A percentile compares a stretch with the other conserved stretches of the same genome.
phyloP scores from a whole-genome alignment of 30 jellyfish, hydroid and myxozoan species.

The Aurelia sp. region DNA sequence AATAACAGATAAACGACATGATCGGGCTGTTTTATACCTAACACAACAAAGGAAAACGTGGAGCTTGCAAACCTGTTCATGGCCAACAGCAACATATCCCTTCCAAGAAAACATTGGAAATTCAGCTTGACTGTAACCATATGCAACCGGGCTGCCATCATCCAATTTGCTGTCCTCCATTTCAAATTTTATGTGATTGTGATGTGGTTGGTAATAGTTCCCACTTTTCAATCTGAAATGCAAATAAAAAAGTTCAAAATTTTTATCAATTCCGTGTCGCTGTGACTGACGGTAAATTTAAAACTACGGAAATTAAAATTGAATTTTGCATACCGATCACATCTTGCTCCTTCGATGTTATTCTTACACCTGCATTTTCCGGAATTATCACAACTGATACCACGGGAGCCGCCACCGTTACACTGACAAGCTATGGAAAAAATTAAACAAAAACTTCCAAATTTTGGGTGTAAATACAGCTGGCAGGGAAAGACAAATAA shows the following conservation, averaged over 20 bases:
- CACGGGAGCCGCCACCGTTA: constrained; percentile 82
- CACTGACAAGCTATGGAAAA: constrained; percentile 81
- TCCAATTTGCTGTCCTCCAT: constrained; percentile 58
- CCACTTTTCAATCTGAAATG: constrained; percentile 56
- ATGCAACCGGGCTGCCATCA: constrained; percentile 70
- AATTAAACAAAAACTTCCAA: not conserved
- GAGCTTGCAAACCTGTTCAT: constrained; percentile 63
- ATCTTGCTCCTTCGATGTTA: constrained; percentile 74
- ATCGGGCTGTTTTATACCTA: no score
- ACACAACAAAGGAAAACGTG: not conserved
- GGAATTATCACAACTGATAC: constrained; percentile 52
- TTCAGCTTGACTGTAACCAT: constrained; percentile 72
- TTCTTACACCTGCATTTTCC: constrained; percentile 86
- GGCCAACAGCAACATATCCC: constrained; percentile 87
- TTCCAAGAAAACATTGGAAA: constrained; percentile 84
- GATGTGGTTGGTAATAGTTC: constrained; percentile 56
- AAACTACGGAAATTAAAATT: not conserved
- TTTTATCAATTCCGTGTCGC: no score
- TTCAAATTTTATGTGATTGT: constrained; percentile 70
- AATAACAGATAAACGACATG: no score
- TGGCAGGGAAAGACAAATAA: not conserved
- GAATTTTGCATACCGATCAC: constrained; percentile 66
- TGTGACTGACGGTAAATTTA: no score
- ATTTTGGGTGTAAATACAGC: not conserved
- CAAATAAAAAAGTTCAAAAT: not conserved